Evolutionary conservation across 2,797 vertebrate species (phyloP).

Genomic region (Myotis myotis): DNA sequence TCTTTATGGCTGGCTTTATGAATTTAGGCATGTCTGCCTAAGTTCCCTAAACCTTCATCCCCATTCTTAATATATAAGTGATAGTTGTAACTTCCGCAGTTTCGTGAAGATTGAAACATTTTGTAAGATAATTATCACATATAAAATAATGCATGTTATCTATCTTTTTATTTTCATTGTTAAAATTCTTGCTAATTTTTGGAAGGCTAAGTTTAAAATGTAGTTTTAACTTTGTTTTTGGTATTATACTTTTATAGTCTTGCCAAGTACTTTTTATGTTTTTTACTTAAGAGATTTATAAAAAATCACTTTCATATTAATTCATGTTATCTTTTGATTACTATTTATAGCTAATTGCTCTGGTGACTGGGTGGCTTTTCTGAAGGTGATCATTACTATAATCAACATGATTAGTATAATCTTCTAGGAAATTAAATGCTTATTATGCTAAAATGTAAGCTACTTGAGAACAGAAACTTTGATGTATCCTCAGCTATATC

Average conservation of each 20-base stretch:
- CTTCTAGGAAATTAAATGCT: slow-evolving; percentile 52
- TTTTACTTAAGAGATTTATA: slow-evolving; percentile 42
- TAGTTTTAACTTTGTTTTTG: slow-evolving; percentile 27
- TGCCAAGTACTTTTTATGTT: neutral
- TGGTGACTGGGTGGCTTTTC: slow-evolving; percentile 30
- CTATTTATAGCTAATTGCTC: slow-evolving; percentile 37
- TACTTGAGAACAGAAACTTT: slow-evolving; percentile 5
- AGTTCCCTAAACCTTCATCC: neutral
- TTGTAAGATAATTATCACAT: neutral
- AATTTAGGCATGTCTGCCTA: neutral
- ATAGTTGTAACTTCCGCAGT: neutral
- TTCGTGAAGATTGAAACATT: slow-evolving; percentile 23
- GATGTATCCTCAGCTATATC: neutral
- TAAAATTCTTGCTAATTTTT: slow-evolving; percentile 37
- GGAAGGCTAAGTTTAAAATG: neutral
- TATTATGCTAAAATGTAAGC: slow-evolving; percentile 40
- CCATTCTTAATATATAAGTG: neutral
- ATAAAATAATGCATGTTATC: neutral
- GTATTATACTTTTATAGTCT: neutral
- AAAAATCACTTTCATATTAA: slow-evolving; percentile 58
- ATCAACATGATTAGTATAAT: slow-evolving; percentile 46
- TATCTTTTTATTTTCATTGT: slow-evolving; percentile 21
- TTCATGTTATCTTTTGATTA: slow-evolving; percentile 56
- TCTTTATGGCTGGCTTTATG: neutral
- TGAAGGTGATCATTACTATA: slow-evolving; percentile 23